Evolutionary conservation across 2,797 vertebrate genomes (phyloP).

Genomic region (Oryzias dopingdopingensis): DNA sequence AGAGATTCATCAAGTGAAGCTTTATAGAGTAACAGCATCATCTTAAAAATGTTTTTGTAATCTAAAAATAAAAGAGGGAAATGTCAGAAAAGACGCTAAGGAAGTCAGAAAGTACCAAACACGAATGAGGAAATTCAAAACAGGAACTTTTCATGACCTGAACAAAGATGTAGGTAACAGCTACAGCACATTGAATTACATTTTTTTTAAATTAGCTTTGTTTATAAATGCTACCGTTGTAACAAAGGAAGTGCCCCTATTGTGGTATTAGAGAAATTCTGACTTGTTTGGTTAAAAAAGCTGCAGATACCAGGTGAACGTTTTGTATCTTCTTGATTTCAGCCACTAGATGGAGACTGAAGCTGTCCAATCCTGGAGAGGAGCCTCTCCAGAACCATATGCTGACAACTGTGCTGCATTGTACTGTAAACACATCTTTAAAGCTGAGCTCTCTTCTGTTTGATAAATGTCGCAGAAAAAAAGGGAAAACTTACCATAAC

Average conservation of each 20-base stretch:
- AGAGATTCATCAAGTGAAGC: conserved; percentile 4
- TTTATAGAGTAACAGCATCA: not conserved
- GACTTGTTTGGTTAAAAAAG: not conserved
- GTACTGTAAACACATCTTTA: too few relatives aligned
- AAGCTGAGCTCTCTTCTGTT: too few relatives aligned
- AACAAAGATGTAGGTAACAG: not conserved
- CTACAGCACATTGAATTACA: too few relatives aligned
- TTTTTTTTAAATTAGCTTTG: too few relatives aligned
- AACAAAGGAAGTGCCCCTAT: too few relatives aligned
- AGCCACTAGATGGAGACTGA: conserved; percentile 63
- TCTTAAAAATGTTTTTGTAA: not conserved
- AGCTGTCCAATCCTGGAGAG: too few relatives aligned
- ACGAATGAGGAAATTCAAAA: conserved; percentile 5
- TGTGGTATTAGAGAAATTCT: too few relatives aligned
- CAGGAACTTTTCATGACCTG: not conserved
- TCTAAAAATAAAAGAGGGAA: not conserved
- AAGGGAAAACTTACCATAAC: too few relatives aligned
- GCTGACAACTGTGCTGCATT: too few relatives aligned
- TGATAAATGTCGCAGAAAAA: too few relatives aligned
- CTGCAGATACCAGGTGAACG: not conserved
- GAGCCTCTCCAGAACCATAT: too few relatives aligned
- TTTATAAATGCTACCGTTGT: too few relatives aligned
- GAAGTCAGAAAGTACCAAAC: conserved; percentile 4
- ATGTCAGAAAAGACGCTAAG: not conserved
- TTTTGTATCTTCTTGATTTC: conserved; percentile 4